Evolutionary conservation across 2,888 invertebrate genomes (phyloP).

Genomic region (Willowsia nigromaculata): DNA sequence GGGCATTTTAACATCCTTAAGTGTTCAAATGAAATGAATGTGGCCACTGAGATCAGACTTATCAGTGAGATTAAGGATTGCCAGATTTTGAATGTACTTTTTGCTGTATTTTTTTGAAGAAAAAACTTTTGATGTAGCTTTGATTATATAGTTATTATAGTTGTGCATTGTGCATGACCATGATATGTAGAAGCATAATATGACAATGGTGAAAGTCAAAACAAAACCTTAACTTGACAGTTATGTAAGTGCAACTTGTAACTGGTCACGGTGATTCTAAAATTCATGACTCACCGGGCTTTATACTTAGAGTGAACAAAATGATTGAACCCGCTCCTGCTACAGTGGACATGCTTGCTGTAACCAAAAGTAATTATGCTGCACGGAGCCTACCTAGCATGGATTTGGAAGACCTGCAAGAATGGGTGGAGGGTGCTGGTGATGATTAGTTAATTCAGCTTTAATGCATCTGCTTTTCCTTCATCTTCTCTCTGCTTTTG

Average conservation of each 20-base stretch:
- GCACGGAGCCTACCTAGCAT: conserved; percentile 76
- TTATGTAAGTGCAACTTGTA: not conserved
- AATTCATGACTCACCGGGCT: conserved; percentile 35
- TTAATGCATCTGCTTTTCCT: not conserved
- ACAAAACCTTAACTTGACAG: no score
- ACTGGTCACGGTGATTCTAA: conserved; percentile 19
- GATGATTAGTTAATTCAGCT: conserved; percentile 67
- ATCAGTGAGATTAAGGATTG: conserved; percentile 29
- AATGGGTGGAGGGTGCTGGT: conserved; percentile 77
- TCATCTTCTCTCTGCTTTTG: not conserved
- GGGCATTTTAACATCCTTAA: conserved; percentile 40
- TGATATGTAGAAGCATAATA: not conserved
- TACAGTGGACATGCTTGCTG: conserved; percentile 70
- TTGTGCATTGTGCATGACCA: not conserved
- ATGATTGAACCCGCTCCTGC: conserved; percentile 67
- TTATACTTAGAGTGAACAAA: conserved; percentile 71
- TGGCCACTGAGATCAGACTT: conserved; percentile 46
- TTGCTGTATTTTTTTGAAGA: not conserved
- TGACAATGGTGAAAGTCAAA: not conserved
- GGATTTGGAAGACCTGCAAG: conserved; percentile 78
- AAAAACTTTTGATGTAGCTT: not conserved
- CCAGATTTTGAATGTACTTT: not conserved
- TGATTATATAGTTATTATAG: no score
- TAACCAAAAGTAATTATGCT: conserved; percentile 73
- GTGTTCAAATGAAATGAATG: not conserved